Conservation (phyloP, 2,888 invertebrate genomes). For the Petrophora chlorosata region DNA sequence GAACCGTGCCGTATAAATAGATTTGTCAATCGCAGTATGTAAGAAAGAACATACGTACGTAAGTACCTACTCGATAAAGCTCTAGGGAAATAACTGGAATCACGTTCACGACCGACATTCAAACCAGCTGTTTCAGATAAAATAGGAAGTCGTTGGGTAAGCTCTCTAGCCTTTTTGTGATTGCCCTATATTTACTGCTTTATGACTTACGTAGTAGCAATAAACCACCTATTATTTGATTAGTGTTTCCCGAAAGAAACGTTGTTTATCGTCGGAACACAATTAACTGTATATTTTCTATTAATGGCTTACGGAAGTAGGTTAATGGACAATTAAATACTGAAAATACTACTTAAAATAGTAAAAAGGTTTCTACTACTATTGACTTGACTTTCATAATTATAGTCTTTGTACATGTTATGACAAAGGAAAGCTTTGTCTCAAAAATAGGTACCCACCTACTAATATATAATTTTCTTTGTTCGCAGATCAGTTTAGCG, state of each 20-base stretch:
- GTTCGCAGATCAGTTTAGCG: conserved; percentile 31
- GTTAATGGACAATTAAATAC: conserved; percentile 30
- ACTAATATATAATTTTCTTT: too few relatives aligned
- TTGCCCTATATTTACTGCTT: conserved; percentile 49
- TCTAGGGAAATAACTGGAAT: conserved; percentile 63
- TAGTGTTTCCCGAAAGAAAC: conserved; percentile 38
- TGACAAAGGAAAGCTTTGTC: too few relatives aligned
- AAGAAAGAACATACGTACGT: conserved; percentile 31
- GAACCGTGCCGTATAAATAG: too few relatives aligned
- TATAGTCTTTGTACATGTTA: too few relatives aligned
- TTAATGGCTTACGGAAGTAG: conserved; percentile 27
- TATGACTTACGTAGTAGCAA: conserved; percentile 47
- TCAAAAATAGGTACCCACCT: too few relatives aligned
- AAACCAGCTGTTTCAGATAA: conserved; percentile 57
- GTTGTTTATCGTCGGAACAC: conserved; percentile 27
- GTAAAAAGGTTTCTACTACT: neutral
- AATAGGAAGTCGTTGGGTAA: conserved; percentile 40
- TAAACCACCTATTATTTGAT: conserved; percentile 53
- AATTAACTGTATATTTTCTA: conserved; percentile 35
- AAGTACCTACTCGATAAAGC: conserved; percentile 48
- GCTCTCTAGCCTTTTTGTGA: conserved; percentile 49
- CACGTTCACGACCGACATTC: conserved; percentile 58
- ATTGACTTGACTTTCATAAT: too few relatives aligned
- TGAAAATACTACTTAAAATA: neutral
- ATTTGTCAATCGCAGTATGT: too few relatives aligned